Base-by-base conservation (phyloP, 2,113 vertebrate genomes). In the Pelusios castaneus region DNA sequence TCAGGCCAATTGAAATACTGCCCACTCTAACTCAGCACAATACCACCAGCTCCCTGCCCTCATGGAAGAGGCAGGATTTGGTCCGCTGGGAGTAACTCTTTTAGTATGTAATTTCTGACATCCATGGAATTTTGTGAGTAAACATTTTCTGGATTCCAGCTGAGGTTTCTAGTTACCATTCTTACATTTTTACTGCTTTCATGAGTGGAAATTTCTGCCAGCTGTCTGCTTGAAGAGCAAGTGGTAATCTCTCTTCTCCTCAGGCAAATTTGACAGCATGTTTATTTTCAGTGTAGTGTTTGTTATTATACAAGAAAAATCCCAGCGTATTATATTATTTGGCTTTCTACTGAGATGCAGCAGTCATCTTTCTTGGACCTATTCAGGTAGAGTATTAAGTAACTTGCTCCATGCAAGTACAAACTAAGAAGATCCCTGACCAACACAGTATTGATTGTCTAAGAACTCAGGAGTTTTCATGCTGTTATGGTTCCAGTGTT, bases 171-270 rank as follows among this genome's bases (percentile, higher is more conserved):
- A 6, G 77, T 97, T 96, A 84, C 95, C 1, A 16, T 80, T 90
- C 91, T 91, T 87, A 5, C 84, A 67, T 89, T 90, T 52, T 88
- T 79, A 31, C 92, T 31, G 63, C 54, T 76, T 89, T 76, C 52
- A 73, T 87, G 91, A 81, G 96, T 98, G 96, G 89, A 97, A 97
- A 95, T 87, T 93, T 95, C 7, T 97, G 91, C 83, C 97, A 98
- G 96, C 96, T 98, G 97, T 96, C 94, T 89, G 2, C 63, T 52
- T 77, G 0, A 52, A 2, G 94, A 92, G 94, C 95, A 97, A 95
- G 94, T 95, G 94, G 94, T 88, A 78, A 38, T 93, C 89, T 96
- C 60, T 97, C 89, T 63, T 83, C 89, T 93, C 92, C 88, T 96
- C 93, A 60, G 93, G 80, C 90, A 92, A 90, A 82, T 94, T 92